phyloP scores from a whole-genome alignment of 2,113 vertebrate species.

The Cinclus cinclus region DNA sequence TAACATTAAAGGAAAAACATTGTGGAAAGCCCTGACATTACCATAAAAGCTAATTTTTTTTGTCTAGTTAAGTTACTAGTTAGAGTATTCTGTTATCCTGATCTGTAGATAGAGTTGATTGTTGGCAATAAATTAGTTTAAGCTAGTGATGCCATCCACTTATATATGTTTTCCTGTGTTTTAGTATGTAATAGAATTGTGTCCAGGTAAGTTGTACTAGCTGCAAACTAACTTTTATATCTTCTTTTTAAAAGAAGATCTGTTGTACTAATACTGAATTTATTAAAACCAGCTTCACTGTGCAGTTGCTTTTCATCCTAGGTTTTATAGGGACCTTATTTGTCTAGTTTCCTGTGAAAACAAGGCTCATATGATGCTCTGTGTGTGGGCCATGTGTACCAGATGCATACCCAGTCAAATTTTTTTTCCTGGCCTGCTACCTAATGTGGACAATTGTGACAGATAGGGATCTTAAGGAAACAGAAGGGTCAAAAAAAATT shows the following conservation, averaged over 20 bases:
- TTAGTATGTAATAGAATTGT: not conserved
- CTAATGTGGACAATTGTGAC: not conserved
- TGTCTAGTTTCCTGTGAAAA: not conserved
- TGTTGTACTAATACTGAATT: not conserved
- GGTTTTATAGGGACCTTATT: not conserved
- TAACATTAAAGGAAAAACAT: not conserved
- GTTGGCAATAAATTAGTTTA: not conserved
- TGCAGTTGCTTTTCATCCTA: not conserved
- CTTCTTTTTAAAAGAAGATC: not conserved
- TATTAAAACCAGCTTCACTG: not conserved
- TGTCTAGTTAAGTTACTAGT: not conserved
- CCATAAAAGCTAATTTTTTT: not conserved
- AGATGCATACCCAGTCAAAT: not conserved
- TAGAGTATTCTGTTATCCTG: not conserved
- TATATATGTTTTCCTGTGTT: not conserved
- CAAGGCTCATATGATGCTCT: not conserved
- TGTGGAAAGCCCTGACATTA: not conserved
- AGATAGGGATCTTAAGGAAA: not conserved
- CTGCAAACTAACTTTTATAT: not conserved
- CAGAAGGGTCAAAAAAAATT: not conserved
- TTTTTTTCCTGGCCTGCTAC: not conserved
- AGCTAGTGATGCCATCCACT: not conserved
- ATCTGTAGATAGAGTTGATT: not conserved
- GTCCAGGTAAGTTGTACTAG: not conserved
- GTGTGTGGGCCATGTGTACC: rapidly evolving